A percentile compares a stretch with the other conserved stretches of the same genome.
Evolutionary conservation across 2,888 invertebrate species (phyloP).

Genomic region (Melinopterus prodromus): DNA sequence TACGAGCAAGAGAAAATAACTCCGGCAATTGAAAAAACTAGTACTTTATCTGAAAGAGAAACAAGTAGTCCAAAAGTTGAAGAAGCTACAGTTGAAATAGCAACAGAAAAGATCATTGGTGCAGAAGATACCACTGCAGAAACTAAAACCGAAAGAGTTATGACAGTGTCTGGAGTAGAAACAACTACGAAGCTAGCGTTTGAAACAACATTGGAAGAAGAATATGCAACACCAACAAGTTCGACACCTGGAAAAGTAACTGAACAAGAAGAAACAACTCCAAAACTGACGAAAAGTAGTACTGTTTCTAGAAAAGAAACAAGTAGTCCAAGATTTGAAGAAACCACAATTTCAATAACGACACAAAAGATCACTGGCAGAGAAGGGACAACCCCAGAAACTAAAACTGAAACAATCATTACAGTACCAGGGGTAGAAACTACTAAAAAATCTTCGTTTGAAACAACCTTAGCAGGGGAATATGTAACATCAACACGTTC

Average conservation of each 20-base stretch:
- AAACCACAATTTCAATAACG: conserved; percentile 28
- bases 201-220: conserved; percentile 14
- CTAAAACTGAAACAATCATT: not conserved
- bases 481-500: not conserved
- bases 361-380: conserved; percentile 16
- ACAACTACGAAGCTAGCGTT: conserved; percentile 29
- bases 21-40: not conserved
- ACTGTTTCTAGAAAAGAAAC: conserved; percentile 19
- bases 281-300: not conserved
- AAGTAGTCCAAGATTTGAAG: conserved; percentile 23
- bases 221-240: conserved; percentile 19
- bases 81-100: conserved; percentile 38
- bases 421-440: not conserved
- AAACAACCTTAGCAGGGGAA: not conserved
- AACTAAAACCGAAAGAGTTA: not conserved
- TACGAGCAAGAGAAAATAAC: conserved; percentile 19
- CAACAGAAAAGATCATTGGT: conserved; percentile 29
- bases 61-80: conserved; percentile 14
- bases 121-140: conserved; percentile 39
- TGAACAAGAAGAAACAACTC: not conserved
- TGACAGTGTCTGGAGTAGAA: conserved; percentile 37
- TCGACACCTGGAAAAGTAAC: not conserved
- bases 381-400: not conserved
- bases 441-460: not conserved
- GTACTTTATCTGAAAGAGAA: conserved; percentile 15